Conservation (phyloP, 2,113 vertebrate species). For the Bubo scandiacus region DNA sequence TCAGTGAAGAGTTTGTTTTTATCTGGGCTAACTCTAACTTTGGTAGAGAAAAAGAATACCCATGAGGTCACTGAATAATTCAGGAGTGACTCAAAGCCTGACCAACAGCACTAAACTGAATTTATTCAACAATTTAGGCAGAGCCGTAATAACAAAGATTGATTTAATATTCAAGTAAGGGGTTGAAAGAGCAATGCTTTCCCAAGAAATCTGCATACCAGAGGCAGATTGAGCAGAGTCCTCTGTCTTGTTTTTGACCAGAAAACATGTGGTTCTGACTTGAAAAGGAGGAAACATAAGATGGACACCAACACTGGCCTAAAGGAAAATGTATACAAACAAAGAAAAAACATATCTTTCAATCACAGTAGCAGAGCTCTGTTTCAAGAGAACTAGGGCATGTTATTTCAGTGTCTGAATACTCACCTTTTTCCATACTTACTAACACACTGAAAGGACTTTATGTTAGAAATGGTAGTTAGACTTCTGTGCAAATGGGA, state of each 20-base stretch:
- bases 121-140: not conserved
- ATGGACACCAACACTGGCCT: not conserved
- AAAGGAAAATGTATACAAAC: not conserved
- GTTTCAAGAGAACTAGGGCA: not conserved
- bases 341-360: not conserved
- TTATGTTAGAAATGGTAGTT: not conserved
- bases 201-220: not conserved
- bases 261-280: not conserved
- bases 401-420: not conserved
- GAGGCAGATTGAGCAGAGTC: not conserved
- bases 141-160: not conserved
- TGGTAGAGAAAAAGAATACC: not conserved
- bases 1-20: not conserved
- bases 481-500: not conserved
- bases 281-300: not conserved
- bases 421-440: not conserved
- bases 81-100: not conserved
- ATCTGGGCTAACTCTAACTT: not conserved
- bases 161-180: not conserved
- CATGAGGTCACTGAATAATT: not conserved
- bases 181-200: not conserved
- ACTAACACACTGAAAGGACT: not conserved
- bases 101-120: not conserved
- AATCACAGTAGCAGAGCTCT: not conserved
- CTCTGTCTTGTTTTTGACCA: not conserved